Evolutionary conservation across 2,888 invertebrate species (phyloP).

Genomic region (Erpobdella octoculata): DNA sequence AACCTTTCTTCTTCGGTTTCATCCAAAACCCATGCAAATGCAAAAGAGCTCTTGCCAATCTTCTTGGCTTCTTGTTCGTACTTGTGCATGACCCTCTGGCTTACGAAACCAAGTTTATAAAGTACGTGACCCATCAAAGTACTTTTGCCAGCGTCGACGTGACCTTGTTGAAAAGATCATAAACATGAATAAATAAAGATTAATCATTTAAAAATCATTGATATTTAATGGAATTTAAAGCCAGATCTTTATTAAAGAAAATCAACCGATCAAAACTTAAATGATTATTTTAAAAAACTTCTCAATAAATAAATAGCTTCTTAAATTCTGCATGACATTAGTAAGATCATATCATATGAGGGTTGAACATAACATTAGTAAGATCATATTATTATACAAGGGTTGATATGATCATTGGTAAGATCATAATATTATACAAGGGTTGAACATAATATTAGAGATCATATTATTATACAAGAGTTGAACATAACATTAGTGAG

Average conservation of each 20-base stretch:
- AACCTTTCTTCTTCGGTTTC: slow-evolving; percentile 94
- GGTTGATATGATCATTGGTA: too few species aligned
- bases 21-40: slow-evolving; percentile 97
- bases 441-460: too few species aligned
- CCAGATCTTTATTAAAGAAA: neutral
- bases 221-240: neutral
- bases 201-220: neutral
- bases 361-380: neutral
- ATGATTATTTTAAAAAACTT: neutral
- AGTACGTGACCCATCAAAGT: slow-evolving; percentile 92
- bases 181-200: neutral
- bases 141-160: slow-evolving; percentile 94
- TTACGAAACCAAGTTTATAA: slow-evolving; percentile 58
- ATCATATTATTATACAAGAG: too few species aligned
- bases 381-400: neutral
- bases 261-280: neutral
- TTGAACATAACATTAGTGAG: neutral
- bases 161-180: slow-evolving; percentile 61
- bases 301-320: neutral
- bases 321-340: neutral
- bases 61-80: slow-evolving; percentile 86
- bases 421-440: too few species aligned
- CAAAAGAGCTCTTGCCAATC: slow-evolving; percentile 91
- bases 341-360: neutral
- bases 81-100: slow-evolving; percentile 81